Evolutionary conservation across 2,113 vertebrate species (phyloP).

Genomic region (Anolis sagrei): DNA sequence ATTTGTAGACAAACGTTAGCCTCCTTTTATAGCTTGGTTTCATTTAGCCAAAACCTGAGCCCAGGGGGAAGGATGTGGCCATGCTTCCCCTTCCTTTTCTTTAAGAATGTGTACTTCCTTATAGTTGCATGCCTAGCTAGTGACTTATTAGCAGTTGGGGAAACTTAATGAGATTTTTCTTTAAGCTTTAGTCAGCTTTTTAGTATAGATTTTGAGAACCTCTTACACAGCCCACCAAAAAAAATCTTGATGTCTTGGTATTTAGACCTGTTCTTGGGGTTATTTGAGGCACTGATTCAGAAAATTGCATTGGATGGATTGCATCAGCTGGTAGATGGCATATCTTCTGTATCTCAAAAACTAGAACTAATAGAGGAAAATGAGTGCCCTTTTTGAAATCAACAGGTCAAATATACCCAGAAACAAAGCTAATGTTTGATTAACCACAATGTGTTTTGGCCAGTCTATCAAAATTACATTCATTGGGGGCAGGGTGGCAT

Average conservation of each 20-base stretch:
- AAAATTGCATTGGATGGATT: too few relatives aligned
- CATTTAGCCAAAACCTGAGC: background rate
- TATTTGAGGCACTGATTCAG: too few relatives aligned
- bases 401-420: too few relatives aligned
- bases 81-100: background rate
- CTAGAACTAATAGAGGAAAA: too few relatives aligned
- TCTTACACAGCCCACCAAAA: background rate
- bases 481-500: background rate
- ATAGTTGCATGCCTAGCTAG: background rate
- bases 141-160: background rate
- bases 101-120: background rate
- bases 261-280: too few relatives aligned
- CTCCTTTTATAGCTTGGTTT: background rate
- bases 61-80: background rate
- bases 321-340: too few relatives aligned
- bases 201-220: background rate
- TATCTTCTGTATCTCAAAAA: too few relatives aligned
- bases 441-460: too few relatives aligned
- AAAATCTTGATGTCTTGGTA: too few relatives aligned
- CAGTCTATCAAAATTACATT: background rate
- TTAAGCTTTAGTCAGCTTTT: background rate
- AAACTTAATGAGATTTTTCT: background rate
- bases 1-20: background rate
- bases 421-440: too few relatives aligned
- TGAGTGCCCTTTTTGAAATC: too few relatives aligned